A percentile compares a stretch with the other conserved stretches of the same genome.
Evolutionary conservation across 2,888 invertebrate species (phyloP).

Genomic region (Phyto melanocephala): DNA sequence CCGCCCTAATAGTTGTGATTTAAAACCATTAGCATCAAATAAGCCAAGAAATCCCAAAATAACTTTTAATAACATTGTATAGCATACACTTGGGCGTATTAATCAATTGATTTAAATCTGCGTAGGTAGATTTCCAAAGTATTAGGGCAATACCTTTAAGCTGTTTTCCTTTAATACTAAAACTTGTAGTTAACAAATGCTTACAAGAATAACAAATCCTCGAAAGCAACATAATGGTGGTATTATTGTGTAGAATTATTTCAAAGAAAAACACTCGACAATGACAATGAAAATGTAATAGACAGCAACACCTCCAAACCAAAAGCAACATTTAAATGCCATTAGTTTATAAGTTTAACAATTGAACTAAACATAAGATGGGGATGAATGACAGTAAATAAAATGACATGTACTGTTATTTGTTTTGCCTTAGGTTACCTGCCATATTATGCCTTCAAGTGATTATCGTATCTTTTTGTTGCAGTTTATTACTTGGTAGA

Average conservation of each 20-base stretch:
- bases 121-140: background rate
- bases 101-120: background rate
- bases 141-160: constrained; percentile 4
- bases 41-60: too few relatives aligned
- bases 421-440: background rate
- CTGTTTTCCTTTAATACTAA: background rate
- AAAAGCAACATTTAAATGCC: constrained; percentile 45
- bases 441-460: constrained; percentile 36
- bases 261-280: background rate
- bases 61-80: background rate
- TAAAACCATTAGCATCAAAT: too few relatives aligned
- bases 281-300: constrained; percentile 8
- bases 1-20: too few relatives aligned
- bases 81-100: background rate
- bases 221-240: background rate
- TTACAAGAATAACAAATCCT: constrained; percentile 26
- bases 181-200: constrained; percentile 11
- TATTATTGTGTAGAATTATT: background rate
- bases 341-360: constrained; percentile 37
- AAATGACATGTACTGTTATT: constrained; percentile 27
- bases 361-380: background rate
- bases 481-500: constrained; percentile 3
- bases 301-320: background rate
- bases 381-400: constrained; percentile 22
- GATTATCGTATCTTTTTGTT: background rate